Base-by-base conservation (phyloP, 2,113 vertebrate genomes). In the Alligator mississippiensis region DNA sequence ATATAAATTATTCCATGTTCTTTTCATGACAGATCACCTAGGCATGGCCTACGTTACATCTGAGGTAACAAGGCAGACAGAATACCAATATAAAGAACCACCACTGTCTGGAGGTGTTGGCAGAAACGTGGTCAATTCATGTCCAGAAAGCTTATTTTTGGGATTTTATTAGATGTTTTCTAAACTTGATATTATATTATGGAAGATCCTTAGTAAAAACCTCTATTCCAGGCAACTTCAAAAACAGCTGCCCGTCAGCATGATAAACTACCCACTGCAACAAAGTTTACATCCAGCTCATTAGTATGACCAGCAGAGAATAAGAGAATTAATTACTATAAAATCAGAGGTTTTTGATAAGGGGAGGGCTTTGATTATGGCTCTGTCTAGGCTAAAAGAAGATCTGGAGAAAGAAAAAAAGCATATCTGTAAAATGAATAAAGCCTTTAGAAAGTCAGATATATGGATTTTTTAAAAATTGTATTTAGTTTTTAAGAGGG, bases 381-480 rank as follows among this genome's bases (percentile, higher is more conserved):
- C 17, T 47, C 21, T 68, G 4, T 61, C 8, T 57, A 0, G 17
- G 70, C 3, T 3, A 82, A 68, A 17, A 80, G 27, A 34, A 87
- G 8, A 59, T 96, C 80, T 16, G 83, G 83, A 87, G 83, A 87
- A 93, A 57, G 62, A 74, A 24, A 86, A 57, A 81, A 90, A 74
- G 88, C 34, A 68, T 34, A 84, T 88, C 24, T 82, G 6, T 28
- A 90, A 60, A 28, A 21, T 27, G 63, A 87, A 66, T 58, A 82
- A 84, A 3, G 79, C 6, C 47, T 75, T 80, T 87, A 83, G 85
- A 80, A 13, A 59, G 4, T 82, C 28, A 74, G 58, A 58, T 30
- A 84, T 63, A 61, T 76, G 28, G 61, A 88, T 79, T 88, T 94
- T 84, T 30, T 15, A 9, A 47, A 47, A 47, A 47, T 6, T 0